Evolutionary conservation across 1,140 invertebrate species (phyloP), one percentile per base, ranked within the genome.

Genomic region (Aphelinus atriplicis): DNA sequence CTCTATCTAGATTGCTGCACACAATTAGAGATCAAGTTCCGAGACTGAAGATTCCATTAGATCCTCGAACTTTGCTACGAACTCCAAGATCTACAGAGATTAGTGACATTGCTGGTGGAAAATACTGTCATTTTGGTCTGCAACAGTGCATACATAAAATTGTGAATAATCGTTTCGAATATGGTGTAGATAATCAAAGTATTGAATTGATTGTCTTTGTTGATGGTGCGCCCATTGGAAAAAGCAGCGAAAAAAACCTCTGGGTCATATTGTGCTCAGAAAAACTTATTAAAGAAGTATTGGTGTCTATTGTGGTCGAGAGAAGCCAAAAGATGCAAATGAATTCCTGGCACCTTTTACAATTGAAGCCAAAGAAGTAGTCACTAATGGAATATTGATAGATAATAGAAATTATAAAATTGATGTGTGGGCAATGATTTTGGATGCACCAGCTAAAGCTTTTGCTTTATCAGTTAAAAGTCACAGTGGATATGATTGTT

Each of bases 391-490:
- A 26, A 57, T 80, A 51, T 10, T 7, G 1, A 58, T 68, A 10
- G 56, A 78, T 10, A 70, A 74, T 60, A 69, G 56, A 51, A 26
- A 58, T 46, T 69, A 78, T 71, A 51, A 45, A 3, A 77, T 80
- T 61, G 60, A 7, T 53, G 66, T 76, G 64, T 43, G 70, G 7
- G 66, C 62, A 26, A 56, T 76, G 7, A 79, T 85, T 58, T 87
- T 83, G 77, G 86, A 87, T 82, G 77, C 82, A 3, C 86, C 85
- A 26, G 87, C 85, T 9, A 81, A 81, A 76, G 74, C 84, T 47
- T 85, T 81, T 77, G 73, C 88, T 4, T 80, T 84, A 56, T 71
- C 70, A 42, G 77, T 79, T 1, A 88, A 85, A 80, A 76, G 79
- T 46, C 83, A 84, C 72, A 79, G 61, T 71, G 86, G 84, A 4